Evolutionary conservation across 2,797 vertebrate genomes (phyloP), one percentile per base, ranked within the genome.

Genomic region (Lacerta agilis): DNA sequence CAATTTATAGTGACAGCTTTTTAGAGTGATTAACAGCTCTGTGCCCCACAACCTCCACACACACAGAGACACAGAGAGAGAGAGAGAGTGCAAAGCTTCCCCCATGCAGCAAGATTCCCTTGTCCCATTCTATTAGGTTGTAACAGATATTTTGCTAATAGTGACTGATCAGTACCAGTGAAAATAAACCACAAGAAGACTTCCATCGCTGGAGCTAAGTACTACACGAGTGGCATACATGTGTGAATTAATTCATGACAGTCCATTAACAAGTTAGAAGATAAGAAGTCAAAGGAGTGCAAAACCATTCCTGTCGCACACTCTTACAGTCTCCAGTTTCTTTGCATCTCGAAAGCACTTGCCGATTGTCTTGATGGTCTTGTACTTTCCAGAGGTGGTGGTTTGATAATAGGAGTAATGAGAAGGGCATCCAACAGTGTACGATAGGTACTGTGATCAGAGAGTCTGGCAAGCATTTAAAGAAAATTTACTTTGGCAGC

Each of bases 341-440:
- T 93, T 64, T 92, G 91, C 90, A 96, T 87, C 58, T 96, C 95
- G 89, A 97, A 90, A 90, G 95, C 93, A 88, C 90, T 94, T 66
- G 95, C 61, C 55, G 96, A 95, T 77, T 94, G 94, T 23, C 92
- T 95, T 72, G 95, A 96, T 81, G 96, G 95, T 75, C 92, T 92
- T 8, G 84, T 87, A 92, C 94, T 93, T 11, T 45, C 92, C 79
- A 95, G 90, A 85, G 95, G 77, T 5, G 94, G 83, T 89, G 94
- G 93, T 84, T 96, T 95, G 94, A 93, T 33, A 33, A 97, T 87
- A 85, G 97, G 97, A 0, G 90, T 94, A 94, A 97, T 97, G 93
- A 97, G 96, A 91, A 98, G 96, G n/a, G 97, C 96, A 79, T 97
- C 97, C 97, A 98, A 90, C 76, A 97, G 96, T 0, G 96, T 94